phyloP scores from a whole-genome alignment of 35 echinoderm and acorn worm species.

The Apostichopus japonicus region DNA sequence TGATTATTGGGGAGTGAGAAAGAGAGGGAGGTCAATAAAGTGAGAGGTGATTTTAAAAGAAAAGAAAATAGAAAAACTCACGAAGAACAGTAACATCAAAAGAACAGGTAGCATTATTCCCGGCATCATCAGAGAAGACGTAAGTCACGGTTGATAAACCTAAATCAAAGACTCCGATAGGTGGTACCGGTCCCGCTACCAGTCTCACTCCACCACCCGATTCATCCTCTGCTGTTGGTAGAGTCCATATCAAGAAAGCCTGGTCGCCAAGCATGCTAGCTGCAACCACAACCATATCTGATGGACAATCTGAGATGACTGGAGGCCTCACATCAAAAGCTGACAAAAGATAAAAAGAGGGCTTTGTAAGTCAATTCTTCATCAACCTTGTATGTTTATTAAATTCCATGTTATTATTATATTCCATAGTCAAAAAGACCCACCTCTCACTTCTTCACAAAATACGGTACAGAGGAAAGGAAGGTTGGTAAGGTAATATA shows the following conservation, averaged over 20 bases:
- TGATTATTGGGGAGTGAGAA: too few species aligned
- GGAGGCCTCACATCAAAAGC: background rate
- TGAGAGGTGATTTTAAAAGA: too few species aligned
- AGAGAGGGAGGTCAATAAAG: too few species aligned
- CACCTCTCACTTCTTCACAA: too few species aligned
- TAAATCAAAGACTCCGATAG: background rate
- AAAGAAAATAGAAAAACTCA: background rate
- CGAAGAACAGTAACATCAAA: background rate
- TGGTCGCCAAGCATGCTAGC: background rate
- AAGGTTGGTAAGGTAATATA: too few species aligned
- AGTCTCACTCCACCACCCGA: background rate
- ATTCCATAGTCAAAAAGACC: too few species aligned
- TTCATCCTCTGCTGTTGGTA: background rate
- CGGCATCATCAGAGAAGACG: background rate
- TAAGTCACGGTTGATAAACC: background rate
- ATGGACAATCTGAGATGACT: background rate
- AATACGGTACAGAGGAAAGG: too few species aligned
- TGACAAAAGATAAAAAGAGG: too few species aligned
- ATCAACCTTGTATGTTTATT: too few species aligned
- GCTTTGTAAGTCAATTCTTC: too few species aligned
- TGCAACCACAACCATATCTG: background rate
- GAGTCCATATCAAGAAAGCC: background rate
- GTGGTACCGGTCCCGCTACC: background rate
- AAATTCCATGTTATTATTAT: too few species aligned
- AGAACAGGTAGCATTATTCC: background rate